A percentile compares a stretch with the other conserved stretches of the same genome.
These are phyloP conservation scores for Agriopis marginaria DNA, from an alignment of 2,888 invertebrate genomes.

Conservation along the genomic window DNA sequence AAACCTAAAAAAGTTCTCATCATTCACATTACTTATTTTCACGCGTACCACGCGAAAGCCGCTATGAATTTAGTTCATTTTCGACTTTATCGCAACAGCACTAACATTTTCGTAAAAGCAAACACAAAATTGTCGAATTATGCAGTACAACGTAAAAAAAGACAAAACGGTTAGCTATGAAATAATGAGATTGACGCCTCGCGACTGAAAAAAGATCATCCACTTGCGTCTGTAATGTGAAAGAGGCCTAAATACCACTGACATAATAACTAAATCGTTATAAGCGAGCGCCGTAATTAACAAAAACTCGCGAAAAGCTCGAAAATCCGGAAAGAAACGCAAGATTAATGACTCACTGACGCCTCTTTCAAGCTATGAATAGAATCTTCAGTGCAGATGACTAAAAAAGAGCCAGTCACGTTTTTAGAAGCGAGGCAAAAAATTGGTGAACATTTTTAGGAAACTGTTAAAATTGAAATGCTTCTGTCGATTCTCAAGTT, in stretches of 20 bases:
- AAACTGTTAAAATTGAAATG: no score
- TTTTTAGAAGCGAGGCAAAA: not conserved
- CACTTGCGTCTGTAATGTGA: not conserved
- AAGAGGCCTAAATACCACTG: not conserved
- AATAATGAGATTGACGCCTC: no score
- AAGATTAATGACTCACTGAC: constrained; percentile 29
- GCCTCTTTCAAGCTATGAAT: constrained; percentile 31
- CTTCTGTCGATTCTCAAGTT: no score
- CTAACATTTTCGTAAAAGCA: no score
- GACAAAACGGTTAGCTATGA: no score
- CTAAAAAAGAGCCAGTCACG: not conserved
- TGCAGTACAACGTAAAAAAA: no score
- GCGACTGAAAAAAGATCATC: not conserved
- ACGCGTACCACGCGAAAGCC: no score
- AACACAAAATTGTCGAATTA: no score
- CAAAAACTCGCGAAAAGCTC: constrained; percentile 13
- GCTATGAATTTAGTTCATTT: no score
- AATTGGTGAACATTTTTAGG: not conserved
- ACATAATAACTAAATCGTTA: not conserved
- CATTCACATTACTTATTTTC: no score
- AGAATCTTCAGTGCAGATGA: constrained; percentile 10
- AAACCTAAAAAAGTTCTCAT: not conserved
- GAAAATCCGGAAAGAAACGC: constrained; percentile 16
- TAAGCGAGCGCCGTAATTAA: constrained; percentile 15
- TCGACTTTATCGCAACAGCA: no score